Evolutionary conservation across 2,113 vertebrate genomes (phyloP).

Genomic region (Numida meleagris): DNA sequence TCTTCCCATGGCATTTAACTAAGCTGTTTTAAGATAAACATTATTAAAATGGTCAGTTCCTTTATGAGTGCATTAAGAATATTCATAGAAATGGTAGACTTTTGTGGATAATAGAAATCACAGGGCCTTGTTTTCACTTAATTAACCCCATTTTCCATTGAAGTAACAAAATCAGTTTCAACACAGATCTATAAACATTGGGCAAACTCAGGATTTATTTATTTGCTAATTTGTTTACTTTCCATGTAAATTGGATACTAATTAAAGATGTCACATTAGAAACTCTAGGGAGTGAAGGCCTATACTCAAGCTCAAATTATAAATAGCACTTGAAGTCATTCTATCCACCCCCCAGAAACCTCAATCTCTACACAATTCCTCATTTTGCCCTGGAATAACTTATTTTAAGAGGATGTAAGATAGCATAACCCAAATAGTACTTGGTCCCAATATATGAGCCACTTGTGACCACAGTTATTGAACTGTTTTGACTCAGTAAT

Average conservation of each 20-base stretch:
- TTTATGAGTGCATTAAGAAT: neutral
- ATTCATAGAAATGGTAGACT: neutral
- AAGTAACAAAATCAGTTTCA: neutral
- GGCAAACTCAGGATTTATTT: neutral
- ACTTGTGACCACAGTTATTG: neutral
- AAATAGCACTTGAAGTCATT: neutral
- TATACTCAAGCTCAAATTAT: neutral
- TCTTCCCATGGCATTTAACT: conserved; percentile 42
- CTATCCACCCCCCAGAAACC: rapidly evolving
- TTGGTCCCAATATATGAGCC: neutral
- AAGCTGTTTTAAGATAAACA: conserved; percentile 25
- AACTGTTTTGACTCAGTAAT: neutral
- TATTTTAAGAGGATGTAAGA: neutral
- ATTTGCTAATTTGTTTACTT: neutral
- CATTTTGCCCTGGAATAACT: neutral
- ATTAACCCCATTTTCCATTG: neutral
- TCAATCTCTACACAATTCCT: neutral
- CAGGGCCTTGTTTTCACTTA: neutral
- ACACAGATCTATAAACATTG: neutral
- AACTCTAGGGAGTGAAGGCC: neutral
- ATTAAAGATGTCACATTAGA: neutral
- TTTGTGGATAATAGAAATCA: neutral
- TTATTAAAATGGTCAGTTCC: conserved; percentile 23
- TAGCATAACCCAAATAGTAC: neutral
- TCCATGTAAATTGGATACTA: neutral